Evolutionary conservation across 2,888 invertebrate species (phyloP).

Genomic region (Suillia variegata): DNA sequence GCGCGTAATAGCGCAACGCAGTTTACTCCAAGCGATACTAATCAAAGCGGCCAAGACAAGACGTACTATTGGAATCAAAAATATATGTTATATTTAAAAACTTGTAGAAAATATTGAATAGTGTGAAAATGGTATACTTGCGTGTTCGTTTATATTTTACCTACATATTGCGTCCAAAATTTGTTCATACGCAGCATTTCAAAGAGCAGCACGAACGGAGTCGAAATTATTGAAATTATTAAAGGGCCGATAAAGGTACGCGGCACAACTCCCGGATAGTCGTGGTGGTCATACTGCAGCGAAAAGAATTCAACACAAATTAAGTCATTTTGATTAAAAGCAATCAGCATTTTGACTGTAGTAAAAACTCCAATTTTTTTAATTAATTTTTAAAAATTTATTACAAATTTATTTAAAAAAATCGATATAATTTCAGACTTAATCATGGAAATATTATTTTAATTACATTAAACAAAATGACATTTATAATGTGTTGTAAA

Average conservation of each 20-base stretch:
- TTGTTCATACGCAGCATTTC: constrained; percentile 76
- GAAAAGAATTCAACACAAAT: too few species aligned
- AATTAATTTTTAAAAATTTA: too few species aligned
- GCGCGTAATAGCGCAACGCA: constrained; percentile 75
- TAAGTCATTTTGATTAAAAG: constrained; percentile 1
- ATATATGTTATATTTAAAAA: constrained; percentile 2
- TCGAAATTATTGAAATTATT: constrained; percentile 75
- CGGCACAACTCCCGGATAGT: constrained; percentile 97
- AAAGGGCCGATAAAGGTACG: constrained; percentile 94
- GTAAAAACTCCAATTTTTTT: too few species aligned
- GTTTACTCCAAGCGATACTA: constrained; percentile 73
- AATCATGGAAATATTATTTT: too few species aligned
- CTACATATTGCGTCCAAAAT: constrained; percentile 87
- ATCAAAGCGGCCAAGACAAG: constrained; percentile 78
- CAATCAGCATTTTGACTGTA: not conserved
- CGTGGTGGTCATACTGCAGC: constrained; percentile 92
- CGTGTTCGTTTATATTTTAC: constrained; percentile 63
- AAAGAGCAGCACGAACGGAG: constrained; percentile 75
- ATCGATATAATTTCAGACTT: too few species aligned
- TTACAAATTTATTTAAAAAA: not conserved
- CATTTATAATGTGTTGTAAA: too few species aligned
- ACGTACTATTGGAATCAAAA: constrained; percentile 70
- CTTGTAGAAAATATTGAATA: not conserved
- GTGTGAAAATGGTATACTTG: not conserved
- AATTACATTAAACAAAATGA: too few species aligned